Evolutionary conservation across 1,140 invertebrate genomes (phyloP).

Genomic region (Caenorhabditis latens): DNA sequence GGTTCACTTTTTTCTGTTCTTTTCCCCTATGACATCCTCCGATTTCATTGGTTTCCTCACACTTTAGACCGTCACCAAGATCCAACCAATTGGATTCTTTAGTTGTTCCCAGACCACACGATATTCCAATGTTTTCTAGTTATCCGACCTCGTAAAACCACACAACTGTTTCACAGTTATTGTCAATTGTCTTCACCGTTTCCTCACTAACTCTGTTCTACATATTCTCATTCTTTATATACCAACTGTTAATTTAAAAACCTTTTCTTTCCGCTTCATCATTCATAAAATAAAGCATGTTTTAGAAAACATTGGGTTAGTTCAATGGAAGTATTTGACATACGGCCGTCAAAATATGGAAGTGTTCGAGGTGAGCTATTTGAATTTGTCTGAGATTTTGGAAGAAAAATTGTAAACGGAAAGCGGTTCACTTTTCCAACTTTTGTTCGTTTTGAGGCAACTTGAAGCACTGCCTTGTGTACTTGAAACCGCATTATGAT

Average conservation of each 20-base stretch:
- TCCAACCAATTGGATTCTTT: slow-evolving; percentile 35
- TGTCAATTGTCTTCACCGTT: background rate
- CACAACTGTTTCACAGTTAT: slow-evolving; percentile 25
- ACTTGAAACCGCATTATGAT: no score
- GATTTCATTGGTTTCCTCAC: slow-evolving; percentile 44
- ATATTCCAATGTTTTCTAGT: background rate
- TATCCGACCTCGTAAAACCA: slow-evolving; percentile 2
- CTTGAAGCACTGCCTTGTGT: no score
- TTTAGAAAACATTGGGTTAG: slow-evolving; percentile 2
- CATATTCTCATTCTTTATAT: background rate
- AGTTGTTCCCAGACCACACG: slow-evolving; percentile 15
- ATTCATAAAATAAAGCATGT: background rate
- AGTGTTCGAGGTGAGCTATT: slow-evolving; percentile 29
- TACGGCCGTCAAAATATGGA: slow-evolving; percentile 40
- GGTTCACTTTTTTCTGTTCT: background rate
- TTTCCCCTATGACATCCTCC: background rate
- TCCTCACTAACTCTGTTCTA: background rate
- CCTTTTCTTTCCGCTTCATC: no score
- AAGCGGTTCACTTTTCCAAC: no score
- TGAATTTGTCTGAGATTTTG: background rate
- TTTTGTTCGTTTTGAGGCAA: no score
- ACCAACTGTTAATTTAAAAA: background rate
- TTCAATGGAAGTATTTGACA: slow-evolving; percentile 30
- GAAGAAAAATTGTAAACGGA: no score
- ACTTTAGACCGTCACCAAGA: slow-evolving; percentile 30